Percentiles rank a stretch among this genome's conserved stretches.
phyloP scores from a whole-genome alignment of 2,797 vertebrate species.

The Platalea minor region DNA sequence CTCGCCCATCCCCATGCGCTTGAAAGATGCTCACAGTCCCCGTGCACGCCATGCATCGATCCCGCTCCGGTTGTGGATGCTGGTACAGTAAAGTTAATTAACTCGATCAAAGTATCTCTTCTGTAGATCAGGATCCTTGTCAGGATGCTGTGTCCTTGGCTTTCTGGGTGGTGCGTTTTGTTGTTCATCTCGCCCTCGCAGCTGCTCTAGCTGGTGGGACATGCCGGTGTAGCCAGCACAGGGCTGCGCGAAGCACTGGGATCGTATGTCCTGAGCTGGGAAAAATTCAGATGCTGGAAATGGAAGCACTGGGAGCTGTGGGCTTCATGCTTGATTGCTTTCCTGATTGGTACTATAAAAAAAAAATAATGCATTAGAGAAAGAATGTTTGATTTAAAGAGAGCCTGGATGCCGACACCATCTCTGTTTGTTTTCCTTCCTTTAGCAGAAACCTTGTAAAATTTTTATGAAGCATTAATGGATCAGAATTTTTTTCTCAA shows the following conservation, averaged over 20 bases:
- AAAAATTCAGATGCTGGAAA: conserved; percentile 43
- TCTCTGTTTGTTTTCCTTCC: conserved; percentile 78
- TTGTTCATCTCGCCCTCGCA: not conserved
- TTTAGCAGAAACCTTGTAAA: conserved; percentile 77
- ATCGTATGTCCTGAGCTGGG: not conserved
- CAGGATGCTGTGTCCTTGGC: not conserved
- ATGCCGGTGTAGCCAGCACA: accelerated
- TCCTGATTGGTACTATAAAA: conserved; percentile 64
- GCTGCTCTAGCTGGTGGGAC: not conserved
- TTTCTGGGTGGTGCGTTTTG: not conserved
- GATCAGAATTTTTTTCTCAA: conserved; percentile 60
- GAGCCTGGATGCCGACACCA: conserved; percentile 59
- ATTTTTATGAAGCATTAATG: conserved; percentile 80
- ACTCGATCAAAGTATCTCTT: not conserved
- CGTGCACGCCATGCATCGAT: accelerated
- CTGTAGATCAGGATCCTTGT: not conserved
- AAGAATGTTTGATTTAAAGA: conserved; percentile 75
- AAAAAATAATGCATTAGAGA: conserved; percentile 60
- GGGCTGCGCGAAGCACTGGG: not conserved
- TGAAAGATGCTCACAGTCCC: not conserved
- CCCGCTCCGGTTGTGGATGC: not conserved
- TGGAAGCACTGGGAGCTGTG: conserved; percentile 54
- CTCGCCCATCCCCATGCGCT: not conserved
- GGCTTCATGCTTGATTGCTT: conserved; percentile 70
- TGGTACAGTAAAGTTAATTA: not conserved